Evolutionary conservation across 2,113 vertebrate species (phyloP).

Genomic region (Neofelis nebulosa): DNA sequence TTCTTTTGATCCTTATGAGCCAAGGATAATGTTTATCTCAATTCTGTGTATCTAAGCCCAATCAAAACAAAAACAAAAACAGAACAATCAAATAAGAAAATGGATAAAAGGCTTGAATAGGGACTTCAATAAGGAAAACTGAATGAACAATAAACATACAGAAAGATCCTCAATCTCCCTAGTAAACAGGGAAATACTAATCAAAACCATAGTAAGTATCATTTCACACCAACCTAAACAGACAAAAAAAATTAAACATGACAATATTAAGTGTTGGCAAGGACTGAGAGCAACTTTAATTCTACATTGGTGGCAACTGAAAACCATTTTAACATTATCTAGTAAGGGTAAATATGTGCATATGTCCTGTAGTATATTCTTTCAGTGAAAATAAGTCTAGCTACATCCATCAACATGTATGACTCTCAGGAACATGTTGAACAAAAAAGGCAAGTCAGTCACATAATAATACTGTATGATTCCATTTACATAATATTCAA

Average conservation of each 20-base stretch:
- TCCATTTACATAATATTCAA: neutral
- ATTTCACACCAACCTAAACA: neutral
- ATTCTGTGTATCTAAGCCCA: neutral
- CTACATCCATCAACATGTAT: neutral
- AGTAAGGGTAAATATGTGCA: neutral
- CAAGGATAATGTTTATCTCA: neutral
- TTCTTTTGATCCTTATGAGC: neutral
- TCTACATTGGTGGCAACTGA: neutral
- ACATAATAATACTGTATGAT: neutral
- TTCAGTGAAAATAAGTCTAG: neutral
- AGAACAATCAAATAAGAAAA: neutral
- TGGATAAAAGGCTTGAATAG: neutral
- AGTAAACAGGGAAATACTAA: neutral
- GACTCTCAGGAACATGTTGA: neutral
- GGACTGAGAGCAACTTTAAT: neutral
- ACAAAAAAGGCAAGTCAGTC: conserved; percentile 5
- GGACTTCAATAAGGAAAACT: neutral
- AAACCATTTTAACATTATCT: neutral
- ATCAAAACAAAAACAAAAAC: neutral
- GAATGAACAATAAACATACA: neutral
- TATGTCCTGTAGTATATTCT: neutral
- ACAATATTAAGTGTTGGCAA: conserved; percentile 28
- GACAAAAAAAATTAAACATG: neutral
- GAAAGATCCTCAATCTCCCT: neutral
- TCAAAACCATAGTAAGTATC: neutral